These are phyloP conservation scores for Brachionichthys hirsutus DNA, from an alignment of 2,113 vertebrate genomes.

Conservation along the genomic window DNA sequence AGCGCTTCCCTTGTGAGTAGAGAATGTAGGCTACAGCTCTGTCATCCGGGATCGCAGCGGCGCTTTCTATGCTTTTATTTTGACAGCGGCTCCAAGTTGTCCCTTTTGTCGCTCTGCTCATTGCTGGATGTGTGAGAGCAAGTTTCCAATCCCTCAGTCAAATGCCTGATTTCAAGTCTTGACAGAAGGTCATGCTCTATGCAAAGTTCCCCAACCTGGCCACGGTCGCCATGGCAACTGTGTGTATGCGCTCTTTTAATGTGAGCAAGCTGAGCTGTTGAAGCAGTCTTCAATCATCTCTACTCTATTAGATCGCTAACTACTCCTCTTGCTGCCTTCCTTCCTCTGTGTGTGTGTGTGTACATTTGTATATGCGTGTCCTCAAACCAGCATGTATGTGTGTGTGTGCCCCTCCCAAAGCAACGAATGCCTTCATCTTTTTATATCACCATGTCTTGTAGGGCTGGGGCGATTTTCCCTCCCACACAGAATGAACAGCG, in stretches of 20 bases:
- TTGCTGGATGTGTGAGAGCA: not conserved
- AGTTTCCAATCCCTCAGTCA: conserved; percentile 2
- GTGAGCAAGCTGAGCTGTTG: conserved; percentile 38
- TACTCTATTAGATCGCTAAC: conserved; percentile 49
- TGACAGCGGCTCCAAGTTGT: not conserved
- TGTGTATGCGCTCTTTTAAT: conserved; percentile 34
- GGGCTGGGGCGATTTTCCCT: no score
- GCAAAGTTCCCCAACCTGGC: conserved; percentile 4
- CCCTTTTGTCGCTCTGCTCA: not conserved
- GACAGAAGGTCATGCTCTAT: not conserved
- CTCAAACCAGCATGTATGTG: not conserved
- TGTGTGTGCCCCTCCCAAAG: conserved; percentile 10
- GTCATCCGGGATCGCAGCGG: not conserved
- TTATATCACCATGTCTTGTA: conserved; percentile 35
- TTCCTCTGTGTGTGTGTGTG: not conserved
- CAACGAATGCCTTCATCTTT: conserved; percentile 48
- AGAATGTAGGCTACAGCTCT: not conserved
- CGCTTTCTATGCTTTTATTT: conserved; percentile 17
- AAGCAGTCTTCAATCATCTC: conserved; percentile 65
- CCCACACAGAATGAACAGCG: conserved; percentile 29
- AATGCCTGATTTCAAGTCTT: not conserved
- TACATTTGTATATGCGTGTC: not conserved
- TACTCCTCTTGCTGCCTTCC: conserved; percentile 44
- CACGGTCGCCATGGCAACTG: conserved; percentile 62
- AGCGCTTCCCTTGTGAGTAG: not conserved